These are phyloP conservation scores for Pimpla rufipes DNA, from an alignment of 2,888 invertebrate species.

Conservation along the genomic window DNA sequence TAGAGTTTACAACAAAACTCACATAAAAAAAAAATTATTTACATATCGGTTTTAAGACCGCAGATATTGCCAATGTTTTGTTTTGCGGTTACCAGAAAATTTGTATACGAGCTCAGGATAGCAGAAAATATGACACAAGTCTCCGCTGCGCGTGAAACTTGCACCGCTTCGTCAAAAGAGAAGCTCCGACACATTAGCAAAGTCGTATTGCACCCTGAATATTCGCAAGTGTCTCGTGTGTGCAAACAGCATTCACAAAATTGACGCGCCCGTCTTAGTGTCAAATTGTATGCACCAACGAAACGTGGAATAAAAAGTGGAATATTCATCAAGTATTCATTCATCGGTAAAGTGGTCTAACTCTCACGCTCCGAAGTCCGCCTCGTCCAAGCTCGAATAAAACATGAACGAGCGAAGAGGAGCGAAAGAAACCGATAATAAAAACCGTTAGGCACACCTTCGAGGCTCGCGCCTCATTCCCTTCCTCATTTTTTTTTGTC, in stretches of 20 bases:
- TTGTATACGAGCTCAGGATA: too few relatives aligned
- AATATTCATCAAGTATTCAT: not conserved
- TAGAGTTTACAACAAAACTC: too few relatives aligned
- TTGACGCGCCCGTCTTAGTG: not conserved
- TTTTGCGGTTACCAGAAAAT: too few relatives aligned
- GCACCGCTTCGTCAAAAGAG: too few relatives aligned
- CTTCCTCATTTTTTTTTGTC: not conserved
- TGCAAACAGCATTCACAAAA: not conserved
- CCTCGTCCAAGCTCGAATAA: not conserved
- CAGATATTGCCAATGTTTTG: too few relatives aligned
- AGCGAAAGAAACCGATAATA: not conserved
- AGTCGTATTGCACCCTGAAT: not conserved
- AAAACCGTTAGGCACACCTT: conserved; percentile 57
- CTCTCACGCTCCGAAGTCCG: not conserved
- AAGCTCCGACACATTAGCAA: not conserved
- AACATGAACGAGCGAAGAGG: conserved; percentile 2
- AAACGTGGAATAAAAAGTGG: not conserved
- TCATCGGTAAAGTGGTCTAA: not conserved
- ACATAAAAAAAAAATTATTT: too few relatives aligned
- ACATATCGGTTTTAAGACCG: too few relatives aligned
- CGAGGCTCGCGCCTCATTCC: conserved; percentile 26
- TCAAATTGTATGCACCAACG: not conserved
- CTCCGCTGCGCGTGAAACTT: too few relatives aligned
- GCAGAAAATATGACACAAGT: too few relatives aligned
- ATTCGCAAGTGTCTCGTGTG: not conserved